Evolutionary conservation across 2,888 invertebrate species (phyloP).

Genomic region (Coenonympha arcania): DNA sequence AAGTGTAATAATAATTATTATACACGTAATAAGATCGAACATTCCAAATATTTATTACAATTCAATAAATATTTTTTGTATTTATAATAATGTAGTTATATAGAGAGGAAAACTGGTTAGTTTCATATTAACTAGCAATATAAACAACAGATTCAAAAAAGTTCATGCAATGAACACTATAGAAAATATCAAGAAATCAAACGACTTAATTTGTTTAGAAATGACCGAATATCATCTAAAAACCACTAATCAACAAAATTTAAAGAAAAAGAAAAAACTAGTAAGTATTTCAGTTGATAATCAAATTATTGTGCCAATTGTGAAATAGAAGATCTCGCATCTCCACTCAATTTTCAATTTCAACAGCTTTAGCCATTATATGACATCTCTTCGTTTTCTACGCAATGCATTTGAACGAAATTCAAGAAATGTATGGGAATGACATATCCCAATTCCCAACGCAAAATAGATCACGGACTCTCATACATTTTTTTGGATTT

Average conservation of each 20-base stretch:
- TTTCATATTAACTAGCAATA: conserved; percentile 50
- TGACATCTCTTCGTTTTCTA: too few relatives aligned
- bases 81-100: conserved; percentile 21
- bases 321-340: too few relatives aligned
- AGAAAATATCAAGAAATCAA: conserved; percentile 17
- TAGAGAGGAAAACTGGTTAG: conserved; percentile 35
- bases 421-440: too few relatives aligned
- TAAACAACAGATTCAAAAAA: conserved; percentile 41
- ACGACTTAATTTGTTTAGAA: not conserved
- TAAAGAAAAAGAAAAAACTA: not conserved
- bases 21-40: conserved; percentile 56
- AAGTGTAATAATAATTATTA: conserved; percentile 53
- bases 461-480: too few relatives aligned
- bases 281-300: too few relatives aligned
- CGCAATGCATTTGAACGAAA: too few relatives aligned
- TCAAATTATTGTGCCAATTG: too few relatives aligned
- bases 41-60: conserved; percentile 53
- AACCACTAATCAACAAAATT: not conserved
- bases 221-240: not conserved
- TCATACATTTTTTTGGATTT: too few relatives aligned
- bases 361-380: too few relatives aligned
- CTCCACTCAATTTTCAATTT: too few relatives aligned
- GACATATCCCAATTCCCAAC: too few relatives aligned
- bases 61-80: conserved; percentile 40
- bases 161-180: not conserved